phyloP scores from a whole-genome alignment of 2,113 vertebrate species.

The Glaucidium brasilianum region DNA sequence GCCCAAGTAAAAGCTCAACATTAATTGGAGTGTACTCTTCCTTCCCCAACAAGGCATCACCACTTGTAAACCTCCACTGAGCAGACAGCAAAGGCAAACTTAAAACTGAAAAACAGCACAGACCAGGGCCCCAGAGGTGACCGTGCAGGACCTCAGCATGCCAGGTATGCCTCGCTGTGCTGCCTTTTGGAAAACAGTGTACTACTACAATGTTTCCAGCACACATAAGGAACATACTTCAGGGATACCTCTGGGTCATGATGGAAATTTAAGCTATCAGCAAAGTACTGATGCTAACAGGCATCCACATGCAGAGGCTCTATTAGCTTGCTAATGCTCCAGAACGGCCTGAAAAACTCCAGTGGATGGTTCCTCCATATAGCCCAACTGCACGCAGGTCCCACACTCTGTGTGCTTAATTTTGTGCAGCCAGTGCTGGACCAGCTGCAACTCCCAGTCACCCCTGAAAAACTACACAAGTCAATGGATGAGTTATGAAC shows the following conservation, averaged over 20 bases:
- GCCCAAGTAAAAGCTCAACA: background rate
- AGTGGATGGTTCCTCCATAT: background rate
- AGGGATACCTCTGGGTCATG: background rate
- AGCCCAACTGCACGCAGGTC: background rate
- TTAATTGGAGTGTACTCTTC: background rate
- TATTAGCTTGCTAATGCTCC: background rate
- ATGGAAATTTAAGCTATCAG: background rate
- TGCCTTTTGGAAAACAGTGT: background rate
- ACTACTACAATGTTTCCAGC: background rate
- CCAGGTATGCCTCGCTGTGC: fast-evolving
- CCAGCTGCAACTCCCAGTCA: background rate
- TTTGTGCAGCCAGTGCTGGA: background rate
- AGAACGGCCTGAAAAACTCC: background rate
- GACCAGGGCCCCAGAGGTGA: background rate
- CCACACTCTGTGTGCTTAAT: too few relatives aligned
- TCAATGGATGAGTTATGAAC: background rate
- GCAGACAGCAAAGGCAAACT: background rate
- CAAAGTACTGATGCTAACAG: background rate
- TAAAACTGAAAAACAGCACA: background rate
- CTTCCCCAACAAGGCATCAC: background rate
- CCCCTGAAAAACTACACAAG: background rate
- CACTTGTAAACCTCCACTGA: background rate
- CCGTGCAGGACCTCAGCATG: background rate
- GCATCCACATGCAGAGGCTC: background rate
- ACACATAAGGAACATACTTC: background rate